phyloP scores from a whole-genome alignment of 2,888 invertebrate species.

The Lottia scabra region DNA sequence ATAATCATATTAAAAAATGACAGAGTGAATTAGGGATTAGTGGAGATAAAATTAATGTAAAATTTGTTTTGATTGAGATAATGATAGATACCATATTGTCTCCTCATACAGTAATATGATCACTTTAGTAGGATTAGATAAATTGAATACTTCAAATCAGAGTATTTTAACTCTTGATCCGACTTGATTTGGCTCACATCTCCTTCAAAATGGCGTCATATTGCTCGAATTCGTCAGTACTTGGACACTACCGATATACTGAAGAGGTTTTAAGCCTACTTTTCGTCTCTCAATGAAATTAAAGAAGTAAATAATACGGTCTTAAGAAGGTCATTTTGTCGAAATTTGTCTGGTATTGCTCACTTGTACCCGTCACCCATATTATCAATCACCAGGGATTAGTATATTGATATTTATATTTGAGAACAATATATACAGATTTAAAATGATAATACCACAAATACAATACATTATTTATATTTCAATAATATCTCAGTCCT shows the following conservation, averaged over 20 bases:
- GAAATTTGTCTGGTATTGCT: conserved; percentile 2
- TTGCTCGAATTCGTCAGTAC: conserved; percentile 14
- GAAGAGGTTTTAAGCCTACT: conserved; percentile 3
- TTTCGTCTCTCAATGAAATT: not conserved
- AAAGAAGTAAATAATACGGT: conserved; percentile 1
- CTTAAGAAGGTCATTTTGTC: conserved; percentile 1
- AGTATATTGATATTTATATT: no score
- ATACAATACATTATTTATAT: no score
- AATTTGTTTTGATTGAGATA: not conserved
- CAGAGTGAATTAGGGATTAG: not conserved
- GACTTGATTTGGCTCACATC: conserved; percentile 3
- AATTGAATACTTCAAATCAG: not conserved
- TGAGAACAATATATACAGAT: no score
- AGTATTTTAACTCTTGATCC: conserved; percentile 3
- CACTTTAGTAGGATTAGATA: conserved; percentile 1
- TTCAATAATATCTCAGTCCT: no score
- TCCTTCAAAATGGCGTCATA: conserved; percentile 16
- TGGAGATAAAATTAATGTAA: not conserved
- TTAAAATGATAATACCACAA: no score
- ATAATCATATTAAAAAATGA: not conserved
- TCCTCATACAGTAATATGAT: not conserved
- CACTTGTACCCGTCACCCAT: conserved; percentile 1
- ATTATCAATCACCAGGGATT: not conserved
- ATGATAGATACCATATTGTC: not conserved
- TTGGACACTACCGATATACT: conserved; percentile 12